Evolutionary conservation across 2,797 vertebrate species (phyloP).

Genomic region (Coracias cyanogaster): DNA sequence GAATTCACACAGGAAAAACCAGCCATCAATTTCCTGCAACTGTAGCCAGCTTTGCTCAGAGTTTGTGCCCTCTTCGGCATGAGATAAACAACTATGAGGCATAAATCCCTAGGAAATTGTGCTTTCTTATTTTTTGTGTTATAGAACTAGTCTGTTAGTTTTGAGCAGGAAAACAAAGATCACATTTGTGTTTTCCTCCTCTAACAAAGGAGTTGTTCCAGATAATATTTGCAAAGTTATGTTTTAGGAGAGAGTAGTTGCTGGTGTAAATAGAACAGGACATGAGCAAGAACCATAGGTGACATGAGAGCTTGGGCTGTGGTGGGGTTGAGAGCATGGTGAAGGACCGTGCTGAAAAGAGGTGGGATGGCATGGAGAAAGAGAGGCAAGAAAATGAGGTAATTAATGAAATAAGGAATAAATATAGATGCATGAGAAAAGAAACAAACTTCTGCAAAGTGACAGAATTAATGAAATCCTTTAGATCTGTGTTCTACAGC

Average conservation of each 20-base stretch:
- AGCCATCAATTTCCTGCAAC: neutral
- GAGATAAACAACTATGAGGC: neutral
- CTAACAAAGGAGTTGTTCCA: neutral
- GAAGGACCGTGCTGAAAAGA: neutral
- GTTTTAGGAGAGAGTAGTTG: neutral
- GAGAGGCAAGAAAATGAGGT: neutral
- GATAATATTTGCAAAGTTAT: neutral
- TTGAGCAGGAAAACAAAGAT: neutral
- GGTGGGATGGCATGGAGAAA: neutral
- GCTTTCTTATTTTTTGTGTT: neutral
- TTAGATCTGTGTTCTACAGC: neutral
- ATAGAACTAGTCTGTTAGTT: neutral
- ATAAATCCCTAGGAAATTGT: neutral
- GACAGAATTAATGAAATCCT: neutral
- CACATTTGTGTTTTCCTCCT: neutral
- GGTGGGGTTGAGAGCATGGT: neutral
- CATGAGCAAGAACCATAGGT: neutral
- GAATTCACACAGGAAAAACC: neutral
- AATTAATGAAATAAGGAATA: neutral
- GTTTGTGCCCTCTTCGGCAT: neutral
- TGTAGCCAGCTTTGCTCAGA: neutral
- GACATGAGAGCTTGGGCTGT: neutral
- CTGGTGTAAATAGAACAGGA: neutral
- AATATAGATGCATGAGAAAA: neutral
- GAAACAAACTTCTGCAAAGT: neutral